Percentiles rank a stretch among this genome's conserved stretches.
phyloP scores from a whole-genome alignment of 2,888 invertebrate genomes.

The Osmoderma eremita region DNA sequence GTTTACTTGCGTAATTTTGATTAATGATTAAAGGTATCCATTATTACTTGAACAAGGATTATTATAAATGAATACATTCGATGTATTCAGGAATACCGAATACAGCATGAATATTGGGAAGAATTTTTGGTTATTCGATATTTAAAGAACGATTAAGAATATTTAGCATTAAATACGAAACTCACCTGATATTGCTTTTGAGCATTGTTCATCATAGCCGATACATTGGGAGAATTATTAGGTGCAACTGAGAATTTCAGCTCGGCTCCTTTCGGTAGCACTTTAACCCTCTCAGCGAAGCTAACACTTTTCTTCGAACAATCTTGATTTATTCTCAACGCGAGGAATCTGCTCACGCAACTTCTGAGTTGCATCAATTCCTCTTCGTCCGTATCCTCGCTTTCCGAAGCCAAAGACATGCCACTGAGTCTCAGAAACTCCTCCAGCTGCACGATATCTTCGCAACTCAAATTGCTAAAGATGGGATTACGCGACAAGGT shows the following conservation, averaged over 20 bases:
- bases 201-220: constrained; percentile 65
- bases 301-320: constrained; percentile 79
- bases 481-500: constrained; percentile 53
- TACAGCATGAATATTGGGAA: no score
- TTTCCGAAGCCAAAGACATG: constrained; percentile 72
- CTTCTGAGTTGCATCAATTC: constrained; percentile 76
- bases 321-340: constrained; percentile 76
- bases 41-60: no score
- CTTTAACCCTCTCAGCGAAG: constrained; percentile 74
- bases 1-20: no score
- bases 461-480: constrained; percentile 67
- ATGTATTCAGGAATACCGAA: no score
- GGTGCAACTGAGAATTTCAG: constrained; percentile 66
- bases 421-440: constrained; percentile 78
- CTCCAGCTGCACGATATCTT: constrained; percentile 74
- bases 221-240: constrained; percentile 80
- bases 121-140: no score
- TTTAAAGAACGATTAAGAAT: no score
- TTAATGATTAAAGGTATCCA: no score
- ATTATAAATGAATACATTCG: no score
- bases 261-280: constrained; percentile 67
- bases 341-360: constrained; percentile 77
- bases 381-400: constrained; percentile 74
- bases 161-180: constrained; percentile 22
- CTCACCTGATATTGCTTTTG: constrained; percentile 71